Evolutionary conservation across 2,113 vertebrate genomes (phyloP).

Genomic region (Puma concolor): DNA sequence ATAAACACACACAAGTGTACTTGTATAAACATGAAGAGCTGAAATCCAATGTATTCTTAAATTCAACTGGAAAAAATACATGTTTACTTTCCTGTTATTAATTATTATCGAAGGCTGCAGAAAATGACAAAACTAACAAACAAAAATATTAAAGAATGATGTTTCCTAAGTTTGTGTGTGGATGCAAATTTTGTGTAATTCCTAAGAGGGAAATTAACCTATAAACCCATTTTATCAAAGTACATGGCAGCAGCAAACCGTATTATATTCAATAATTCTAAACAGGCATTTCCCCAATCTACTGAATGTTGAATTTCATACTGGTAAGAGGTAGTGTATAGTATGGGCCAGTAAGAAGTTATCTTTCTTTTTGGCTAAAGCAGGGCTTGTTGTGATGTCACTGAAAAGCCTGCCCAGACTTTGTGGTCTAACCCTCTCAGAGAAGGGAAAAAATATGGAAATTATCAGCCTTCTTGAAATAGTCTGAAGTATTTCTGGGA

Average conservation of each 20-base stretch:
- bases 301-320: neutral
- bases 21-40: neutral
- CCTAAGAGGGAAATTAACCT: neutral
- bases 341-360: too few species aligned
- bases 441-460: neutral
- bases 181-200: neutral
- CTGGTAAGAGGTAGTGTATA: neutral
- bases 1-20: neutral
- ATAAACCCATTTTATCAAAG: neutral
- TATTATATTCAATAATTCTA: neutral
- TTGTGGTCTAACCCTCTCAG: neutral
- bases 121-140: neutral
- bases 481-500: neutral
- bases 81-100: neutral
- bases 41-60: neutral
- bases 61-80: neutral
- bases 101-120: neutral
- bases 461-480: neutral
- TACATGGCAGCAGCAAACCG: neutral
- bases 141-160: neutral
- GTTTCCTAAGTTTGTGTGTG: neutral
- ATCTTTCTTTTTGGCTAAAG: neutral
- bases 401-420: neutral
- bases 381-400: neutral
- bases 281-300: neutral